A percentile compares a stretch with the other conserved stretches of the same genome.
These are phyloP conservation scores for Prunella fulvescens DNA, from an alignment of 2,113 vertebrate species.

Conservation along the genomic window DNA sequence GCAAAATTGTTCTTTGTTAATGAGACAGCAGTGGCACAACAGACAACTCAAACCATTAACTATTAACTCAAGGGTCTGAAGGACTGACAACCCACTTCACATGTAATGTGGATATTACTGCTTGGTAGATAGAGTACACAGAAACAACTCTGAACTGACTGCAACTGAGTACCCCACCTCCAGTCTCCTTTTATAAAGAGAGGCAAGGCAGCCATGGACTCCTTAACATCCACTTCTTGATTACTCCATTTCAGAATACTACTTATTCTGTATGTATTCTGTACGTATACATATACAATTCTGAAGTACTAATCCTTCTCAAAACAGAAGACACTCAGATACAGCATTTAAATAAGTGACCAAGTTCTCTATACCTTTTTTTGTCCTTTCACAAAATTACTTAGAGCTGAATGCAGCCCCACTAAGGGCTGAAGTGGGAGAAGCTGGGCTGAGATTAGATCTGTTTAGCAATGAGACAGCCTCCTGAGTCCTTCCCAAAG, in stretches of 20 bases:
- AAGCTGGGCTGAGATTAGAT: not conserved
- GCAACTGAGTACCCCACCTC: not conserved
- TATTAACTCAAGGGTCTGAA: not conserved
- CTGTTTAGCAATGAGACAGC: not conserved
- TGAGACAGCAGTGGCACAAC: not conserved
- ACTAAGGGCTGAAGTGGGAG: not conserved
- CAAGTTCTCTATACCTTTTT: not conserved
- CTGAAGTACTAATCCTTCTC: not conserved
- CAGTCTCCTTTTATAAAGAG: not conserved
- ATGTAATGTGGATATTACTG: not conserved
- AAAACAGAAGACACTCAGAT: not conserved
- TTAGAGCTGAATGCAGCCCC: not conserved
- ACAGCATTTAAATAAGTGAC: not conserved
- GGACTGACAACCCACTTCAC: not conserved
- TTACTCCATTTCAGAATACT: not conserved
- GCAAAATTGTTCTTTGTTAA: constrained; percentile 14
- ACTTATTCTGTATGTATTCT: not conserved
- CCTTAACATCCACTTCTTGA: not conserved
- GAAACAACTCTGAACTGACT: not conserved
- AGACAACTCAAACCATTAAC: not conserved
- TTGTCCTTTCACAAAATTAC: not conserved
- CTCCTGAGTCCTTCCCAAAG: rapidly evolving
- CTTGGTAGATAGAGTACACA: not conserved
- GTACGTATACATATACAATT: not conserved
- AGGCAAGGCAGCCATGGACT: not conserved